Evolutionary conservation across 2,797 vertebrate species (phyloP), one percentile per base, ranked within the genome.

Genomic region (Hoplostethus mediterraneus): DNA sequence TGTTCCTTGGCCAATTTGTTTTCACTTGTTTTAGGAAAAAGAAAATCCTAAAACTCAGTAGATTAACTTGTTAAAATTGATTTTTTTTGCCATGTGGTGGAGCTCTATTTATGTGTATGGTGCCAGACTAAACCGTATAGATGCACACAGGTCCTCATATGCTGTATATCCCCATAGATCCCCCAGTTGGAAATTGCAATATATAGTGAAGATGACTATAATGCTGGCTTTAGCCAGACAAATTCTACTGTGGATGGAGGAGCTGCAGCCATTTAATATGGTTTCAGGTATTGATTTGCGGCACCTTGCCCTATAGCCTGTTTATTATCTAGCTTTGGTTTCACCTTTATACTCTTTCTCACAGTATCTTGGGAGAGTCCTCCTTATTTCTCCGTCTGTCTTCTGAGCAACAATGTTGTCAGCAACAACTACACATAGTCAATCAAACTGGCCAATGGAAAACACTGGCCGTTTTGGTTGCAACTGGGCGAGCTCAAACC

Each of bases 261-360:
- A 83, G 87, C 86, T 90, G 71, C 85, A 89, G 90, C 90, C 92
- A 92, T 93, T 93, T 93, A 93, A 94, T 93, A 92, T 90, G 76
- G 88, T 87, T 86, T 85, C 75, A 77, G 73, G 75, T 91, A 91
- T 93, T 89, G 93, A 94, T 93, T 85, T 83, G 86, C 48, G 45
- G 82, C 78, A 80, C 78, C 84, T 79, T 71, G 80, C 81, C 86
- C 84, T 87, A 83, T 82, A 87, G 88, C 79, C 80, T 82, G 86
- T 90, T 90, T 89, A 90, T 92, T 89, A 90, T 83, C 87, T 61
- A 21, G 79, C 85, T 89, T 89, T 63, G 77, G 83, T 90, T 90
- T 93, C 89, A 89, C 89, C 85, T 88, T 82, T 88, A 21, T 81
- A 71, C 85, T 89, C 79, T 57, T 84, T 80, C 80, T 81, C 14